These are phyloP conservation scores for Muscicapa striata DNA, from an alignment of 2,797 vertebrate species.

Conservation along the genomic window DNA sequence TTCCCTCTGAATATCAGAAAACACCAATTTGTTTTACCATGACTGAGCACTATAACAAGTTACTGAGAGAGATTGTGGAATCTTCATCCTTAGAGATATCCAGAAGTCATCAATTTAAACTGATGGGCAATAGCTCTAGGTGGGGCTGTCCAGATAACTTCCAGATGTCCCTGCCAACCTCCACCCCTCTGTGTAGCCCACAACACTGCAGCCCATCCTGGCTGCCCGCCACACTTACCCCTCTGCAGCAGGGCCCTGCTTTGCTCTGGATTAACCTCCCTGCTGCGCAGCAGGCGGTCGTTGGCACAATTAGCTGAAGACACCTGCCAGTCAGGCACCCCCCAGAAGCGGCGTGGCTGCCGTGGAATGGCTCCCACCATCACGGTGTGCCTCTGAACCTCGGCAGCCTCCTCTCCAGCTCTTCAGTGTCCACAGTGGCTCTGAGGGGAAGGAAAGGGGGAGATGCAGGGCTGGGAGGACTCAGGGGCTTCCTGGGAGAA, in stretches of 20 bases:
- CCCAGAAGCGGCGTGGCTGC: conserved; percentile 67
- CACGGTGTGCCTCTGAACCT: conserved; percentile 16
- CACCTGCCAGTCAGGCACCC: conserved; percentile 76
- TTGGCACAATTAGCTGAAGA: conserved; percentile 76
- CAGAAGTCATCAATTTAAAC: not conserved
- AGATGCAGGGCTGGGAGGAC: not conserved
- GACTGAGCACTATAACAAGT: not conserved
- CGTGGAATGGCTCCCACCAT: conserved; percentile 74
- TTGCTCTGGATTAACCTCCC: conserved; percentile 34
- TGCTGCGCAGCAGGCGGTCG: conserved; percentile 54
- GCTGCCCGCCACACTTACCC: conserved; percentile 34
- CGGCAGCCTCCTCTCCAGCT: not conserved
- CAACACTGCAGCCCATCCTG: not conserved
- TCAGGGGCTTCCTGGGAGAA: not conserved
- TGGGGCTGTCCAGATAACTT: not conserved
- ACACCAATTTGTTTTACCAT: not conserved
- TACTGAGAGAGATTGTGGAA: not conserved
- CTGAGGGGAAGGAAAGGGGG: not conserved
- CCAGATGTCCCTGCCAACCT: not conserved
- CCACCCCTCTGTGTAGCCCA: not conserved
- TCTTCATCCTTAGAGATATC: not conserved
- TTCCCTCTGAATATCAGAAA: not conserved
- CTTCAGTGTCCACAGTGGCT: not conserved
- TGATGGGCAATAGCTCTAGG: not conserved
- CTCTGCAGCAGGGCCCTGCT: not conserved